Base-by-base conservation (phyloP, 2,797 vertebrate genomes). In the Trematomus bernacchii region DNA sequence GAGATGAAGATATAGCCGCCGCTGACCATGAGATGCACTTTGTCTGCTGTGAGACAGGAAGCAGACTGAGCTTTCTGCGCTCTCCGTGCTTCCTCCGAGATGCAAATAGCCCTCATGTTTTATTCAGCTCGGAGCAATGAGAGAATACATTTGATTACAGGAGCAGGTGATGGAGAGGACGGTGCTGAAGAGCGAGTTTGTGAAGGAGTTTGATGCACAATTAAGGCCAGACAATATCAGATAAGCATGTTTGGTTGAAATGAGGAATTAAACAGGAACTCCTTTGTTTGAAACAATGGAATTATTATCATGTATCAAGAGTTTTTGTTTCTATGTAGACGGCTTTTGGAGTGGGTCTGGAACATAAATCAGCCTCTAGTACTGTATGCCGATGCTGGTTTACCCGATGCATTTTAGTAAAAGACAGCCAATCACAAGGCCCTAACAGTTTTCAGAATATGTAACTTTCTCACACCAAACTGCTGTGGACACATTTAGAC, bases 61-160 rank as follows among this genome's bases (percentile, higher is more conserved):
- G 69, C 66, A 73, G 72, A 47, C 37, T 33, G 65, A 46, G 54
- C 67, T 66, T 58, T 47, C 69, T 40, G 63, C 71, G 23, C 71
- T 66, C 66, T 1, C 55, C 0, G 14, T 14, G 66, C 65, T 61
- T 66, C 58, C 43, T 65, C 68, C 53, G 64, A 63, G 80, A 88
- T 84, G 86, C 77, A 86, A 87, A 87, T 77, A 46, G 13, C 37
- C 23, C 78, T 87, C 85, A 87, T 90, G 85, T 84, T 87, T 85
- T 66, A 87, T 83, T 87, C 86, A 87, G 61, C 10, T 47, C 3
- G 3, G 12, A 16, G 65, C 43, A 71, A 86, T 71, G 82, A 86
- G 61, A 67, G 58, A 70, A 69, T 55, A 37, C 6, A 66, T 70
- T 52, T 79, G 77, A 87, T 77, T 73, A 73, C 19, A 43, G 75